These are phyloP conservation scores for Hermetia illucens DNA, from an alignment of 1,140 invertebrate species.

Conservation along the genomic window DNA sequence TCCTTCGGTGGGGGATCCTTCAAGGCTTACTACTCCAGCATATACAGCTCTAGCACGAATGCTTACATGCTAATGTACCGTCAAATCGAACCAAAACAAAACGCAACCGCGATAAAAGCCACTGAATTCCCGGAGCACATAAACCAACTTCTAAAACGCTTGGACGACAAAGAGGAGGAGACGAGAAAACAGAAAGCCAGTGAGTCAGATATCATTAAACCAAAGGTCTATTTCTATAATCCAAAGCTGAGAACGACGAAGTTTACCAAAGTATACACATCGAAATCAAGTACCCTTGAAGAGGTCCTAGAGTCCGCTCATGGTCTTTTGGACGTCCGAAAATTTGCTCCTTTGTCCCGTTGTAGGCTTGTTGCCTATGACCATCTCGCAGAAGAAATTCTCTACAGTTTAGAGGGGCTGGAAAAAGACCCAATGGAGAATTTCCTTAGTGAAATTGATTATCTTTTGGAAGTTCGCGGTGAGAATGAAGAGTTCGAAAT, in stretches of 20 bases:
- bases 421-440: constrained; percentile 31
- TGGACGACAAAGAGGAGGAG: constrained; percentile 52
- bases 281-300: constrained; percentile 38
- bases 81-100: constrained; percentile 58
- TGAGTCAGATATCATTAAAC: constrained; percentile 46
- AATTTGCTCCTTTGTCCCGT: constrained; percentile 41
- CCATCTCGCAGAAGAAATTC: constrained; percentile 47
- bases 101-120: constrained; percentile 48
- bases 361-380: constrained; percentile 65
- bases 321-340: constrained; percentile 43
- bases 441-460: constrained; percentile 36
- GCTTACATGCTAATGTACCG: constrained; percentile 91
- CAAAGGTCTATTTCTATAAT: constrained; percentile 49
- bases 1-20: constrained; percentile 65
- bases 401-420: constrained; percentile 50
- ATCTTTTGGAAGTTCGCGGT: constrained; percentile 52
- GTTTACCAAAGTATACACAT: constrained; percentile 39
- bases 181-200: constrained; percentile 42
- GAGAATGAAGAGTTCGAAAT: constrained; percentile 48
- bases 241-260: constrained; percentile 37
- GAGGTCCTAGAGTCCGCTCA: constrained; percentile 43
- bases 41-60: constrained; percentile 72
- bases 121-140: constrained; percentile 65
- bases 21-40: constrained; percentile 56
- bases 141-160: constrained; percentile 45